A percentile compares a stretch with the other conserved stretches of the same genome.
These are phyloP conservation scores for Monochamus alternatus DNA, from an alignment of 2,888 invertebrate genomes.

Conservation along the genomic window DNA sequence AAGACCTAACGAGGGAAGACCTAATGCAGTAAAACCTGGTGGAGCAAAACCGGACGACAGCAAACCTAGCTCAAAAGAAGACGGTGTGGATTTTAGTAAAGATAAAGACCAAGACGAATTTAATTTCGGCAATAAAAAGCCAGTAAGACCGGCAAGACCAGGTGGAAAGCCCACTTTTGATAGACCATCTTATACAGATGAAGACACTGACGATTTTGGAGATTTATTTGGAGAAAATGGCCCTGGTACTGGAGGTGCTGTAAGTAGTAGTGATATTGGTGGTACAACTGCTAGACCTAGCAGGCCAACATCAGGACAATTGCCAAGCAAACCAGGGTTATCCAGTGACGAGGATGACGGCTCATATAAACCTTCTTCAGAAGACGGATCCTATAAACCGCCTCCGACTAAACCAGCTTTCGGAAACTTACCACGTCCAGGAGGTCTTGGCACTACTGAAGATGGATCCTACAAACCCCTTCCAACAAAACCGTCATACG, in stretches of 20 bases:
- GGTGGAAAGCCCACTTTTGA: conserved; percentile 29
- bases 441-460: conserved; percentile 30
- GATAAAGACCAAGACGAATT: conserved; percentile 38
- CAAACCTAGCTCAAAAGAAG: conserved; percentile 29
- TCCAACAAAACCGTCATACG: conserved; percentile 19
- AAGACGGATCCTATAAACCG: conserved; percentile 53
- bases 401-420: conserved; percentile 16
- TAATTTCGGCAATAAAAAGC: conserved; percentile 24
- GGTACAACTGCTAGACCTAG: conserved; percentile 34
- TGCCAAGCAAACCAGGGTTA: neutral
- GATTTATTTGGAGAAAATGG: conserved; percentile 52
- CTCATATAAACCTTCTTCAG: conserved; percentile 54
- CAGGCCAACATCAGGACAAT: conserved; percentile 44
- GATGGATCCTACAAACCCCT: conserved; percentile 53
- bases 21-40: conserved; percentile 66
- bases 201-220: conserved; percentile 46
- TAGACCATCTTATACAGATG: conserved; percentile 15
- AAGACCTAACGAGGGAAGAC: conserved; percentile 72
- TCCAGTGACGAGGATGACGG: conserved; percentile 51
- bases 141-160: conserved; percentile 15
- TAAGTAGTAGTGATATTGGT: conserved; percentile 39
- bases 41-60: conserved; percentile 71
- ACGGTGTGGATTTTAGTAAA: conserved; percentile 35
- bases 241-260: conserved; percentile 19
- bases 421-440: conserved; percentile 35